Evolutionary conservation across 2,888 invertebrate genomes (phyloP), one percentile per base, ranked within the genome.

Genomic region (Sinotaia quadrata): DNA sequence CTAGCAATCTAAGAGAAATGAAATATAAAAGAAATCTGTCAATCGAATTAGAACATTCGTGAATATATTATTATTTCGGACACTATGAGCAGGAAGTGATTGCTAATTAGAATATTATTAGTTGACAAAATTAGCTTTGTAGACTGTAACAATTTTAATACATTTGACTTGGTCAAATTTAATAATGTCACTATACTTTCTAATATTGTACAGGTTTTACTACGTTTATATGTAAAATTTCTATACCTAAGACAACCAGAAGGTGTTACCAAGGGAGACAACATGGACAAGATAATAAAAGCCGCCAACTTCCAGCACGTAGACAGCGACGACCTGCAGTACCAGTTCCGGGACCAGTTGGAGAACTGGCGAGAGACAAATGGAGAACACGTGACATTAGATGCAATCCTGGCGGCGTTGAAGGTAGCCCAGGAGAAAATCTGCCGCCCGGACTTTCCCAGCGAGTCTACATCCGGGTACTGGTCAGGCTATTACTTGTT

Each of bases 271-370:
- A 21, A 41, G n/a, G 3, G 2, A 0, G 7, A 18, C 24, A 47
- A 3, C 60, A 63, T 63, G 63, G 63, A 63, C 15, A 34, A 63
- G 52, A 21, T 54, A 31, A 63, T 63, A 15, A 7, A 12, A 18
- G 27, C 18, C 1, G 37, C 54, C 7, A 34, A 63, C 29, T 63
- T 63, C 31, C 33, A 34, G 51, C 51, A 52, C 41, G 54, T 36
- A 1, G 54, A 63, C 7, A 36, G 37, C 1, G 41, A 62, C n/a
- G 54, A 63, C 12, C 31, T 31, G 18, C 52, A 37, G 36, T 7
- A 29, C 8, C n/a, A 36, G 37, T 63, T 52, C 41, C 24, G 15
- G 1, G 24, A 34, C 4, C 8, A 49, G 8, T 15, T 37, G 18
- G 27, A 34, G 2, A 12, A 8, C 2, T 63, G 63, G 63, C 24